These are phyloP conservation scores for Pardosa pseudoannulata DNA, from an alignment of 2,888 invertebrate genomes.

Conservation along the genomic window DNA sequence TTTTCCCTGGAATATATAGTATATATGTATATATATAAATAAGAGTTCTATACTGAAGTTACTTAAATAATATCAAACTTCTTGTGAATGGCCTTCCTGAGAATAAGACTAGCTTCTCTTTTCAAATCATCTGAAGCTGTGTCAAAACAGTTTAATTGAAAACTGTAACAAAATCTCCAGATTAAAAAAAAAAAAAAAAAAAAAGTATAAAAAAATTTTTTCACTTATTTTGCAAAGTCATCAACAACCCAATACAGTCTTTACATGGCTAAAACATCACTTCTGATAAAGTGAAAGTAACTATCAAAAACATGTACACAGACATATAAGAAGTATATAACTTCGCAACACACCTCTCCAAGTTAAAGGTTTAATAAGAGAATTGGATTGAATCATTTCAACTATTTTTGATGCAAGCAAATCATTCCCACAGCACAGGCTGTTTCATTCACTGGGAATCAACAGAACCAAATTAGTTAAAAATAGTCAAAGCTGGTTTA, in stretches of 20 bases:
- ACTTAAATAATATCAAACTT: neutral
- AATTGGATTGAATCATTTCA: neutral
- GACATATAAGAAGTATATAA: neutral
- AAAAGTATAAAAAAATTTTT: too few species aligned
- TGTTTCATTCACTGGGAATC: too few species aligned
- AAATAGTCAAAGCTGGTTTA: too few species aligned
- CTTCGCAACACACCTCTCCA: neutral
- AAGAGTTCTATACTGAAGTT: neutral
- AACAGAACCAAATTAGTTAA: too few species aligned
- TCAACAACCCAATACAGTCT: conserved; percentile 21
- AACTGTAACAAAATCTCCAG: conserved; percentile 17
- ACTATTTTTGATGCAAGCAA: too few species aligned
- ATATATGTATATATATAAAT: too few species aligned
- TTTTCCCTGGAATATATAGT: conserved; percentile 10
- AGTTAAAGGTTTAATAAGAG: neutral
- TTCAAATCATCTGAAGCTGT: conserved; percentile 59
- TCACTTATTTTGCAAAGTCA: neutral
- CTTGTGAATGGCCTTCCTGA: conserved; percentile 58
- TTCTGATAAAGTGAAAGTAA: neutral
- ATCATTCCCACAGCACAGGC: too few species aligned
- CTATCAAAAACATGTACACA: conserved; percentile 12
- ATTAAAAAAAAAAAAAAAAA: too few species aligned
- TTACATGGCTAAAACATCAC: conserved; percentile 1
- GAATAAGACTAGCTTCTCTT: conserved; percentile 66
- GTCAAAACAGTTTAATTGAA: conserved; percentile 40